Evolutionary conservation across 2,113 vertebrate genomes (phyloP).

Genomic region (Sinocyclocheilus anshuiensis): DNA sequence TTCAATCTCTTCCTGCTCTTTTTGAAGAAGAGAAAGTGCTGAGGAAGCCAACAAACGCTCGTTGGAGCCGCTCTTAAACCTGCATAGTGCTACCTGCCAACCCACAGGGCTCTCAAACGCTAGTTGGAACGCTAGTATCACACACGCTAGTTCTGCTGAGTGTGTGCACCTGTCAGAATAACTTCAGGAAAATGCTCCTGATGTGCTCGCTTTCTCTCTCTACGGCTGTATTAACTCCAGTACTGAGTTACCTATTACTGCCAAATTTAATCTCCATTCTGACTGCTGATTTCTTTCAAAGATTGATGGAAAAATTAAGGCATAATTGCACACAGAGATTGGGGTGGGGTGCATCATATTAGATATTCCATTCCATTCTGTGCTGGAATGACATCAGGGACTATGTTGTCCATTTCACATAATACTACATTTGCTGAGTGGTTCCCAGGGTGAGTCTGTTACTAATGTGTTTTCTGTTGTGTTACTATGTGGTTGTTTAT

Average conservation of each 20-base stretch:
- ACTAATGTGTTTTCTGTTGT: too few species aligned
- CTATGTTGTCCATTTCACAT: too few species aligned
- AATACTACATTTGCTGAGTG: too few species aligned
- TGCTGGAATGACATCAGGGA: too few species aligned
- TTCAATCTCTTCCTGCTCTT: slow-evolving; percentile 47
- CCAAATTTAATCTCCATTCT: slow-evolving; percentile 49
- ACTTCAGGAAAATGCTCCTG: not conserved
- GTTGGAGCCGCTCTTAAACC: slow-evolving; percentile 51
- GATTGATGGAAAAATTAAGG: slow-evolving; percentile 52
- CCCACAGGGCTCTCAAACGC: not conserved
- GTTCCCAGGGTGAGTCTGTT: too few species aligned
- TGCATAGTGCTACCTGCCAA: not conserved
- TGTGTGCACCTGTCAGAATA: not conserved
- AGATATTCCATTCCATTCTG: slow-evolving; percentile 12
- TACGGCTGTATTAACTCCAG: slow-evolving; percentile 19
- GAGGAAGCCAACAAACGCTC: slow-evolving; percentile 51
- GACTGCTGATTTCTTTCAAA: slow-evolving; percentile 58
- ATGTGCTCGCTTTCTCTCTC: not conserved
- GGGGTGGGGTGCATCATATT: not conserved
- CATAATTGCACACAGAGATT: slow-evolving; percentile 41
- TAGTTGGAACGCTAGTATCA: not conserved
- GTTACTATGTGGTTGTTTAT: too few species aligned
- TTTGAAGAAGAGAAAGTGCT: slow-evolving; percentile 53
- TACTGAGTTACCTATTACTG: slow-evolving; percentile 51
- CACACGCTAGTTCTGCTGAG: not conserved